Evolutionary conservation across 2,797 vertebrate genomes (phyloP).

Genomic region (Geotrypetes seraphini): DNA sequence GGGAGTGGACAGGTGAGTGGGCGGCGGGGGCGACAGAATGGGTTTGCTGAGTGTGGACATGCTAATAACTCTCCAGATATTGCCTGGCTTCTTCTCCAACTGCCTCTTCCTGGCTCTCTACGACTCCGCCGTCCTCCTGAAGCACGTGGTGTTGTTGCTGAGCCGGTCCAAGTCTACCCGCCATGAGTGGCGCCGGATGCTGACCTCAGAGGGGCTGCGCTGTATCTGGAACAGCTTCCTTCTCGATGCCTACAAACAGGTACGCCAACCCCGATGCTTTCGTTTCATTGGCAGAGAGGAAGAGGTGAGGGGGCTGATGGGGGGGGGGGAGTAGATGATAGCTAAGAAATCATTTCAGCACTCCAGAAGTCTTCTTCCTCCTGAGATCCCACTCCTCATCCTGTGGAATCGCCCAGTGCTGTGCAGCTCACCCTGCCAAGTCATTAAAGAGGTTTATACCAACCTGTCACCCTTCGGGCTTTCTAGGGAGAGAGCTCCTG

Average conservation of each 20-base stretch:
- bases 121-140: slow-evolving; percentile 88
- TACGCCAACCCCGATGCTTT: too few species aligned
- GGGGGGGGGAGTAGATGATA: too few species aligned
- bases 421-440: too few species aligned
- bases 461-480: too few species aligned
- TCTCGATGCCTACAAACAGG: slow-evolving; percentile 91
- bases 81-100: slow-evolving; percentile 95
- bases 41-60: slow-evolving; percentile 83
- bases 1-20: slow-evolving; percentile 18
- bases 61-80: slow-evolving; percentile 87
- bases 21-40: slow-evolving; percentile 57
- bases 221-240: slow-evolving; percentile 95
- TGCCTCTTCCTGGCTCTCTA: slow-evolving; percentile 92
- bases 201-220: slow-evolving; percentile 87
- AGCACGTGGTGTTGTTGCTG: slow-evolving; percentile 79
- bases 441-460: too few species aligned
- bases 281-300: too few species aligned
- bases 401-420: too few species aligned
- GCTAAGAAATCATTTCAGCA: too few species aligned
- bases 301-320: too few species aligned
- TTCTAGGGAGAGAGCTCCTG: too few species aligned
- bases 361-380: too few species aligned
- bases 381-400: too few species aligned
- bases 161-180: slow-evolving; percentile 67
- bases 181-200: slow-evolving; percentile 84